Base-by-base conservation (phyloP, 2,113 vertebrate genomes). In the Drymodes brunneopygia region DNA sequence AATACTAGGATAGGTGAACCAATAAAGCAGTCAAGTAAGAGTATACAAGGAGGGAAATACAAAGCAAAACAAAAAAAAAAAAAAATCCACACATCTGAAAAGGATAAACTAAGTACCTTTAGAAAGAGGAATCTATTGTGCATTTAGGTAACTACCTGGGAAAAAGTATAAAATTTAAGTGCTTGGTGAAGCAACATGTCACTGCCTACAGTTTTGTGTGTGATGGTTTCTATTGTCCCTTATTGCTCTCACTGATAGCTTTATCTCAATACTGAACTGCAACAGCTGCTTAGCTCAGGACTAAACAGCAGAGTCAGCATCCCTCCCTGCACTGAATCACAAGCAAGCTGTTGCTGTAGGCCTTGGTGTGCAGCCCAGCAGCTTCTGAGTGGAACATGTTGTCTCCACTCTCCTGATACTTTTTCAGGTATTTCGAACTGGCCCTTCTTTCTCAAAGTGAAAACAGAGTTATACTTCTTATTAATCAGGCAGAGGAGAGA, bases 1-100 rank as follows among this genome's bases (percentile, higher is more conserved):
- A 19, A 29, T 48, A 45, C 9, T 17, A 27, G 17, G n/a, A 78
- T 7, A 75, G 28, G 28, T 38, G 27, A 92, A 84, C 8, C 48
- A 53, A 74, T 67, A 67, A 84, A 65, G 22, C 8, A 61, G 20
- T 53, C 57, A 57, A 28, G 18, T 42, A 58, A 45, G 8, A 47
- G 29, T 7, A 23, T 12, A n/a, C 6, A 17, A 7, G 12, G 7
- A n/a, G 7, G 10, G 25, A 36, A 20, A 81, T 11, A 51, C 0
- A 56, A 74, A n/a, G 3, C 15, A 57, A 45, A 29, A 16, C 22
- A 45, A 21, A 28, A 31, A 14, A 1, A 29, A 16, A 24, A 45
- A 21, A 28, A 31, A 14, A 1, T 13, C 13, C 15, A 13, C 11
- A 23, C 58, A 74, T 72, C 33, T 65, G 29, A 33, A 81, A 90